Conservation (phyloP, 2,888 invertebrate species). For the Cerastis leucographa region DNA sequence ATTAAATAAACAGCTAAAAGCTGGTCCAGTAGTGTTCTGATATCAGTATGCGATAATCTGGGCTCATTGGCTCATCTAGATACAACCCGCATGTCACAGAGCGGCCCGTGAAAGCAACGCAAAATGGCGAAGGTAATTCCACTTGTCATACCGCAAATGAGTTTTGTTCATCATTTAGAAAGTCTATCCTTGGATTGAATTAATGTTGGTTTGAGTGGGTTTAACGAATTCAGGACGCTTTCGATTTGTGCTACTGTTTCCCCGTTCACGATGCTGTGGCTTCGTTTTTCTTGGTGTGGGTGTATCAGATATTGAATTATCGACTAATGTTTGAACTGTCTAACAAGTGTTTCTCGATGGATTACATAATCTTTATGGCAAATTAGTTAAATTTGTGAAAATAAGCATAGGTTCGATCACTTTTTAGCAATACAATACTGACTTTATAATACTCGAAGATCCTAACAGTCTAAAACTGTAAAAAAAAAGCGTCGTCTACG, state of each 20-base stretch:
- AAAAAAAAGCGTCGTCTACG: not conserved
- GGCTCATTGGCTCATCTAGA: slow-evolving; percentile 83
- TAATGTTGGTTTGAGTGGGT: slow-evolving; percentile 70
- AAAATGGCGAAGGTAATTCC: slow-evolving; percentile 77
- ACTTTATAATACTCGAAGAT: not conserved
- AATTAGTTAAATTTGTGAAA: too few species aligned
- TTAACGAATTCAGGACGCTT: slow-evolving; percentile 62
- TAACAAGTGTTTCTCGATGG: not conserved
- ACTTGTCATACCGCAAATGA: slow-evolving; percentile 87
- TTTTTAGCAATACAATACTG: too few species aligned
- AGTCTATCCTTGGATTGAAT: slow-evolving; percentile 83
- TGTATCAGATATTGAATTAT: not conserved
- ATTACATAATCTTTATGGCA: too few species aligned
- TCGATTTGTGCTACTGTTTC: slow-evolving; percentile 53
- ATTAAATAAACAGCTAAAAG: slow-evolving; percentile 77
- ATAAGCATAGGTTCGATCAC: too few species aligned
- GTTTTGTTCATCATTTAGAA: slow-evolving; percentile 88
- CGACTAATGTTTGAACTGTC: not conserved
- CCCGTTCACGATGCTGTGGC: not conserved
- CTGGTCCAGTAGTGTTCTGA: slow-evolving; percentile 74
- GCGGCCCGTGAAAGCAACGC: slow-evolving; percentile 78
- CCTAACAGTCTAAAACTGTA: not conserved
- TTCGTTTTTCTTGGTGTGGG: slow-evolving; percentile 11
- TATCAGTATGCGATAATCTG: slow-evolving; percentile 78
- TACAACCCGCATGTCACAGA: slow-evolving; percentile 78